Evolutionary conservation across 1,140 invertebrate genomes (phyloP).

Genomic region (Lysiphlebus fabarum): DNA sequence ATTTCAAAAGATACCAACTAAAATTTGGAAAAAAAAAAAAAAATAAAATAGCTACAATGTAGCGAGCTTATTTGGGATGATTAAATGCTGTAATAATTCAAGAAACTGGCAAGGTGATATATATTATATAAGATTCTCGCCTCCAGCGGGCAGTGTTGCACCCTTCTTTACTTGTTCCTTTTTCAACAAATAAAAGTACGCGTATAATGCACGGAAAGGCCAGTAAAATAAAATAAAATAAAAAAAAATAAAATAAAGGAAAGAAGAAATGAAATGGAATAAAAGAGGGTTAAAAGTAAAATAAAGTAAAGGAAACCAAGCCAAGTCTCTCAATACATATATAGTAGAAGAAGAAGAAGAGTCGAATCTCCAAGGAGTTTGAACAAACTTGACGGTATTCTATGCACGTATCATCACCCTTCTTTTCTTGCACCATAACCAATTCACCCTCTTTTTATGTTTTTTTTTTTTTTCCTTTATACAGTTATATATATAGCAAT

Average conservation of each 20-base stretch:
- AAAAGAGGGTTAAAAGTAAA: slow-evolving; percentile 11
- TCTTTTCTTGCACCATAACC: not conserved
- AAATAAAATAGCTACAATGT: slow-evolving; percentile 3
- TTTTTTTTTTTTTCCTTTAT: not conserved
- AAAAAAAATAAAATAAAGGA: slow-evolving; percentile 10
- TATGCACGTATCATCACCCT: slow-evolving; percentile 18
- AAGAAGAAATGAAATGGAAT: not conserved
- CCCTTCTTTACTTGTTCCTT: not conserved
- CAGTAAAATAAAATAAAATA: slow-evolving; percentile 15
- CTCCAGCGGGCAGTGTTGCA: slow-evolving; percentile 26
- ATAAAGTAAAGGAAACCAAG: not conserved
- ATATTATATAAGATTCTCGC: slow-evolving; percentile 45
- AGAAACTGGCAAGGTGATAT: slow-evolving; percentile 39
- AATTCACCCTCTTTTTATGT: not conserved
- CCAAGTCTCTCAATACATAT: no score
- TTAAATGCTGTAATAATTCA: slow-evolving; percentile 49
- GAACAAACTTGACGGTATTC: slow-evolving; percentile 12
- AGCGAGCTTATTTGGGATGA: slow-evolving; percentile 45
- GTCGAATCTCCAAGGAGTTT: slow-evolving; percentile 18
- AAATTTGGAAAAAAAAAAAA: slow-evolving; percentile 15
- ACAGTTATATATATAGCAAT: not conserved
- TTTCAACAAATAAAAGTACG: slow-evolving; percentile 15
- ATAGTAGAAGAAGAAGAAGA: slow-evolving; percentile 21
- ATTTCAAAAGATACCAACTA: no score
- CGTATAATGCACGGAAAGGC: not conserved